Evolutionary conservation across 1,140 invertebrate species (phyloP), one percentile per base, ranked within the genome.

Genomic region (Ceratina calcarata): DNA sequence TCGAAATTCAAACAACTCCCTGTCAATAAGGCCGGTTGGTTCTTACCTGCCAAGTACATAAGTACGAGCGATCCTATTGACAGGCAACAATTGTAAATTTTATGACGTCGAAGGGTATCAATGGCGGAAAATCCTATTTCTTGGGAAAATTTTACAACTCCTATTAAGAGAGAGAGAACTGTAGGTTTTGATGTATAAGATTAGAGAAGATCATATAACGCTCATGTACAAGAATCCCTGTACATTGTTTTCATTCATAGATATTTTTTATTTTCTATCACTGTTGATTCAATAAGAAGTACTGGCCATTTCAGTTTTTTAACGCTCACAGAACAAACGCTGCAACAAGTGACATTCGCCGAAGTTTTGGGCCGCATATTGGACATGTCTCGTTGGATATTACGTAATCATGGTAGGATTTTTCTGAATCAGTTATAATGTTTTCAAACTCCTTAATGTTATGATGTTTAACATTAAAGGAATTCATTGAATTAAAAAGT

Each of bases 291-390:
- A 20, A 4, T 13, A 24, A 51, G 22, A 4, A 68, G 12, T 6
- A 6, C n/a, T 8, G 10, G 16, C 27, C 16, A 18, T 86, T 83
- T 3, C 71, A 85, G 83, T 68, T 86, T 82, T 53, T 37, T 86
- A 53, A 27, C 58, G 8, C 53, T 76, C 20, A 70, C 18, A 0
- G 61, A 85, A 0, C 72, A 68, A 18, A 24, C 53, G 7, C 10
- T 86, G 1, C 80, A 73, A 3, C 85, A 85, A 65, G 81, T 89
- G 67, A 88, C 88, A 12, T 62, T 89, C 2, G 71, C 86, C 1
- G 89, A 89, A 78, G 51, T 89, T 53, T 15, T 45, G 45, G 80
- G 74, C 55, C 83, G 76, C 37, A 87, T 74, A 0, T n/a, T 78
- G 15, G 77, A 68, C 64, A 78, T 87, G 81, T 68, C 37, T 86